These are phyloP conservation scores for Microtus oregoni DNA, from an alignment of 2,113 vertebrate genomes.

Conservation along the genomic window DNA sequence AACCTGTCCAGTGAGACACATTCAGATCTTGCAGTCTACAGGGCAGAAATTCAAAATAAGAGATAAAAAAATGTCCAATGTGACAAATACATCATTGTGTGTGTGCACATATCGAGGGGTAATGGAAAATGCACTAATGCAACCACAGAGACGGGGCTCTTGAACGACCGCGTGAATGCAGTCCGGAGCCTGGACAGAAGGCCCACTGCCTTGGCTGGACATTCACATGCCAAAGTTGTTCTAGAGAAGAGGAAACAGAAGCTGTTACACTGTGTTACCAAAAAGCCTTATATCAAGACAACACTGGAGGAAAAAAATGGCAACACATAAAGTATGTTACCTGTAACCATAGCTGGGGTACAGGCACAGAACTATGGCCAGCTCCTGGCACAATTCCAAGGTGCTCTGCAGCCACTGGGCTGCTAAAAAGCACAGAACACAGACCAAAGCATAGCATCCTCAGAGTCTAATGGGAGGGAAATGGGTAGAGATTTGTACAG, in stretches of 20 bases:
- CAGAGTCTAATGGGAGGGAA: neutral
- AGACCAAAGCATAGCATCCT: neutral
- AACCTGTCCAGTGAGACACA: neutral
- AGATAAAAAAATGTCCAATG: neutral
- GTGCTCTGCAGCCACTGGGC: neutral
- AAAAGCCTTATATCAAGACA: slow-evolving; percentile 27
- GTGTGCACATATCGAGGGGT: neutral
- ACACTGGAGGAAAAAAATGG: slow-evolving; percentile 36
- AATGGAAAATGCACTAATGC: neutral
- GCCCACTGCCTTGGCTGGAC: neutral
- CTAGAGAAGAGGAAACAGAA: slow-evolving; percentile 19
- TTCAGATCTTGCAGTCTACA: neutral
- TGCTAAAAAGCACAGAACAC: neutral
- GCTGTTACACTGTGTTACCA: neutral
- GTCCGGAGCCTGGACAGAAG: neutral
- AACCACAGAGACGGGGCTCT: neutral
- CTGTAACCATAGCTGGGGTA: neutral
- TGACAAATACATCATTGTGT: neutral
- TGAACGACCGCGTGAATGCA: neutral
- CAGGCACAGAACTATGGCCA: neutral
- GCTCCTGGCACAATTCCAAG: neutral
- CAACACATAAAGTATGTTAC: neutral
- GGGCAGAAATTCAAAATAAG: neutral
- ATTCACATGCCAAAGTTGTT: neutral
- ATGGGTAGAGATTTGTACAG: neutral